phyloP scores from a whole-genome alignment of 2,888 invertebrate species.

The Allygus modestus region DNA sequence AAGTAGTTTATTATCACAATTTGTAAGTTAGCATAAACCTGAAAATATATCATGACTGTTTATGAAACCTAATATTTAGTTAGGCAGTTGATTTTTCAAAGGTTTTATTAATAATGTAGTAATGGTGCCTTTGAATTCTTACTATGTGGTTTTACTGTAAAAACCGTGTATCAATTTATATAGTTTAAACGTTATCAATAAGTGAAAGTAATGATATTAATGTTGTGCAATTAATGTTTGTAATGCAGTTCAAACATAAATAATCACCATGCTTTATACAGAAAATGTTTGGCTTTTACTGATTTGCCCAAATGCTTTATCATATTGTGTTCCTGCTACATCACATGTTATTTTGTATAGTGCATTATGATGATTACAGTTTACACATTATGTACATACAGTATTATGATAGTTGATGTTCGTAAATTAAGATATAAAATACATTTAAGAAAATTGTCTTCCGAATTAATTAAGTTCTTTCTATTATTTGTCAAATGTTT shows the following conservation, averaged over 20 bases:
- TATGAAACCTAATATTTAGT: neutral
- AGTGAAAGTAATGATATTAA: conserved; percentile 13
- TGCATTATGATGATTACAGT: conserved; percentile 10
- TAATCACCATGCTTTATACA: conserved; percentile 10
- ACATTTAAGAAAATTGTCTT: conserved; percentile 49
- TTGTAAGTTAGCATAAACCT: neutral
- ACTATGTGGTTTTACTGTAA: neutral
- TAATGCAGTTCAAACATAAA: conserved; percentile 14
- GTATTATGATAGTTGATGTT: conserved; percentile 28
- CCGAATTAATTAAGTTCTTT: conserved; percentile 34
- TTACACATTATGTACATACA: conserved; percentile 21
- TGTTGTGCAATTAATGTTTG: conserved; percentile 43
- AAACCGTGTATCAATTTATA: neutral
- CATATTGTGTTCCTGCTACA: conserved; percentile 17
- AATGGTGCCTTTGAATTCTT: conserved; percentile 41
- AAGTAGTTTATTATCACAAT: no score
- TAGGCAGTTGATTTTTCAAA: neutral
- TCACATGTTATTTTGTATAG: conserved; percentile 17
- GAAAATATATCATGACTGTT: neutral
- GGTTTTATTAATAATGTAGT: conserved; percentile 46
- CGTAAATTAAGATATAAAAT: conserved; percentile 25
- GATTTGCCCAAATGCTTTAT: conserved; percentile 31
- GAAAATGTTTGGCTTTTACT: conserved; percentile 21
- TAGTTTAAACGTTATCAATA: conserved; percentile 22
- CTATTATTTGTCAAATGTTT: neutral